Evolutionary conservation across 1,140 invertebrate genomes (phyloP).

Genomic region (Anadara kagoshimensis): DNA sequence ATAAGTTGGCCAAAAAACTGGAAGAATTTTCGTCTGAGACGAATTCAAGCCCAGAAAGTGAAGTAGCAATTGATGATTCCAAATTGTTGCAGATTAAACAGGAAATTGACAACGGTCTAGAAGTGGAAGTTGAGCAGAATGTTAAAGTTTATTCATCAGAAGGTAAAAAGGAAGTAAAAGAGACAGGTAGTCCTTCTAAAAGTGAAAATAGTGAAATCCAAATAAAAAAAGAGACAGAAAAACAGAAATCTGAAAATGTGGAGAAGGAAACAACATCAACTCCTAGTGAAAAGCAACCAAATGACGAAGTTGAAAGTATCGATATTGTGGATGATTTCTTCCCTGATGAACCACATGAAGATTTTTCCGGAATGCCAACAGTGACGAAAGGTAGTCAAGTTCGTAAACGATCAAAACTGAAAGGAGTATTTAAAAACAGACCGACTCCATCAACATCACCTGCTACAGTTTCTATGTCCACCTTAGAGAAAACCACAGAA

Average conservation of each 20-base stretch:
- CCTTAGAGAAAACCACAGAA: constrained; percentile 34
- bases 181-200: not conserved
- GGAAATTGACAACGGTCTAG: not conserved
- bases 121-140: constrained; percentile 3
- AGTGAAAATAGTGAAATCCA: not conserved
- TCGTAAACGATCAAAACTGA: not conserved
- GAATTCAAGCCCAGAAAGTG: not conserved
- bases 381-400: constrained; percentile 15
- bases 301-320: constrained; percentile 28
- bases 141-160: not conserved
- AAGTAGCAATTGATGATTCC: not conserved
- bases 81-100: not conserved
- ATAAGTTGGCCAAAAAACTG: constrained; percentile 52
- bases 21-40: constrained; percentile 54
- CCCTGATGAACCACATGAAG: constrained; percentile 47
- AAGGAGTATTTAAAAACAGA: not conserved
- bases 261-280: not conserved
- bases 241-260: not conserved
- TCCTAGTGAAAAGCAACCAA: not conserved
- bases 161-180: not conserved
- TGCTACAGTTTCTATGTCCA: constrained; percentile 48
- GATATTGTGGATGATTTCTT: constrained; percentile 43
- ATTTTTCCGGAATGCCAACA: constrained; percentile 41
- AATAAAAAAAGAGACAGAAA: not conserved
- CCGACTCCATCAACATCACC: constrained; percentile 12